Base-by-base conservation (phyloP, 2,888 invertebrate genomes). In the Acleris holmiana region DNA sequence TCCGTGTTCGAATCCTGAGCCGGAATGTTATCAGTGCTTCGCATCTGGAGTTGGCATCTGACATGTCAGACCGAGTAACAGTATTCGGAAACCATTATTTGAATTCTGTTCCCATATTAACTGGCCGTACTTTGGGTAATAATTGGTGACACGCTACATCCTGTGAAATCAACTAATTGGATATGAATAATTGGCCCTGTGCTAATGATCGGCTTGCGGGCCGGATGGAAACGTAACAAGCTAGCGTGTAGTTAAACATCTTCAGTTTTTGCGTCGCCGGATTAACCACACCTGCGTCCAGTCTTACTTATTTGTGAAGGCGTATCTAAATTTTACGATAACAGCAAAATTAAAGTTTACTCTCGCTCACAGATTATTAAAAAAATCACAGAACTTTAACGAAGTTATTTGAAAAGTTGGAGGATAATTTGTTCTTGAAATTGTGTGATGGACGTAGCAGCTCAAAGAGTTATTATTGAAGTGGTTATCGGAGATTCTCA, bases 11-110 rank as follows among this genome's bases (percentile, higher is more conserved):
- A 84, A 85, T 83, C 85, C 86, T 82, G 84, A 82, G 82, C 82
- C 78, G 91, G 91, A 89, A 91, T 91, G 89, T 89, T 89, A 91
- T 91, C 91, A 77, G 85, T 79, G 82, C 84, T 84, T 84, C 78
- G 84, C 85, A 91, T 91, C 91, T 79, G 76, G 74, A 78, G 82
- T 83, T 82, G 75, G 74, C 82, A 82, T 85, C 87, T 76, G 82
- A 84, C 83, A 84, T 81, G 86, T 83, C 85, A 75, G 83, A 72
- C 78, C 75, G 83, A 79, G 81, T 76, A 79, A 81, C 80, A 80
- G 83, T 81, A 83, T 77, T 83, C 84, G 84, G 84, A 82, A 83
- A 84, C 85, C 82, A 79, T 83, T 83, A 84, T 86, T 88, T 83
- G 86, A 86, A 83, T 83, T 75, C 80, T 79, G 78, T 50, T 46